Base-by-base conservation (phyloP, 2,113 vertebrate genomes). In the Murina feae region DNA sequence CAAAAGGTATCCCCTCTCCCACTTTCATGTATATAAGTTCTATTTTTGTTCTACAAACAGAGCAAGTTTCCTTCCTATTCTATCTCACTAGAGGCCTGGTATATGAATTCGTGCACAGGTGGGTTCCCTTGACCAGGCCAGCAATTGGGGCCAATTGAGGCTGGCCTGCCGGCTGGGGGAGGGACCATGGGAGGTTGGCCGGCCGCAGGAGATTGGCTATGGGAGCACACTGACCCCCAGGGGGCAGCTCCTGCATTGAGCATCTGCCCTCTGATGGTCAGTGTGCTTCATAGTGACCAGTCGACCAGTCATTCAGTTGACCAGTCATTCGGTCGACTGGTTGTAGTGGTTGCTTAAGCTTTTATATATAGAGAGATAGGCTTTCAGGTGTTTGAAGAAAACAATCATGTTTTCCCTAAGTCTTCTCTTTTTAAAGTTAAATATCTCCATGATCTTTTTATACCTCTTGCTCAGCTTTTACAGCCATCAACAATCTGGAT, bases 391-490 rank as follows among this genome's bases (percentile, higher is more conserved):
- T 39, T 90, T 21, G 1, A 78, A 78, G 4, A 37, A 91, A 93
- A 51, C 20, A 65, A 28, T 66, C 1, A 14, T 60, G 35, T 42
- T 90, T 93, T 78, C 44, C 42, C 55, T 80, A 58, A 51, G 20
- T 35, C 32, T 74, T 92, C 37, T 71, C n/a, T 47, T 88, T 90
- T 85, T 82, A 60, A 82, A 55, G 18, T 82, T 69, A 85, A 89
- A 28, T 55, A 18, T 16, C 53, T 23, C 4, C 44, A 86, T 80
- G 65, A 53, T 60, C 63, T 93, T 94, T 74, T 58, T 9, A 42
- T 71, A 39, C 63, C 18, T 84, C n/a, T 80, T n/a, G 21, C 63
- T 92, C 42, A 63, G 37, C 37, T 88, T 51, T 35, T 65, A 44
- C 7, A 58, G 14, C 51, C 66, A 42, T 95, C 58, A 81, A 3